A percentile compares a stretch with the other conserved stretches of the same genome.
Conservation (phyloP, 2,113 vertebrate genomes). For the Pachypanchax playfairii region DNA sequence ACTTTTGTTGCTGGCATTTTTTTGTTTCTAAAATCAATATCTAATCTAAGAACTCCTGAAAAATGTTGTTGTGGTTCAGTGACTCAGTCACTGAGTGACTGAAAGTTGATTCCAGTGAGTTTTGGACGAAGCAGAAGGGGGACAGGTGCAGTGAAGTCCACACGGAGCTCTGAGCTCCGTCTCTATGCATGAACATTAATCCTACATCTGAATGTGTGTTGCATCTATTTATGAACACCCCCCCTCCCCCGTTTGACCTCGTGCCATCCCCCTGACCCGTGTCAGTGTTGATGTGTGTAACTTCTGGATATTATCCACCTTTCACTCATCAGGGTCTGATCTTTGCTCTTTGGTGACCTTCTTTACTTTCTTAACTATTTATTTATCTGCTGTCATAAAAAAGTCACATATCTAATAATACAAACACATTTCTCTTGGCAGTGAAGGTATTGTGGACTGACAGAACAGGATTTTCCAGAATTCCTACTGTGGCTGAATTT, state of each 20-base stretch:
- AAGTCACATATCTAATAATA: no score
- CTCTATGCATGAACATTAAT: neutral
- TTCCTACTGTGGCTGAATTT: no score
- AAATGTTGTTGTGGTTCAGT: neutral
- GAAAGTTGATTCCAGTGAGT: constrained; percentile 54
- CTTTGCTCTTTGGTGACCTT: constrained; percentile 25
- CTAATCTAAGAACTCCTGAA: no score
- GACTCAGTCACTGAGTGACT: neutral
- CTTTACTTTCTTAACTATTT: no score
- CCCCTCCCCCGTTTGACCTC: constrained; percentile 40
- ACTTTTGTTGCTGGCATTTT: no score
- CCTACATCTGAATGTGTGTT: constrained; percentile 26
- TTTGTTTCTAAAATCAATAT: no score
- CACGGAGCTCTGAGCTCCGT: no score
- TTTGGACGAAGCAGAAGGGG: constrained; percentile 19
- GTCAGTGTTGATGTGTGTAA: constrained; percentile 15
- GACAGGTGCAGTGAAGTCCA: constrained; percentile 65
- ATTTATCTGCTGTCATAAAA: no score
- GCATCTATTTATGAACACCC: constrained; percentile 53
- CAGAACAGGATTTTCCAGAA: no score
- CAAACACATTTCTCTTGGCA: no score
- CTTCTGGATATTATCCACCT: constrained; percentile 25
- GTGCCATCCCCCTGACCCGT: constrained; percentile 6
- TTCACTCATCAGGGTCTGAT: constrained; percentile 10
- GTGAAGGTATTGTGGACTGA: no score